Conservation (phyloP, 1,140 invertebrate species). For the Phenacoccus solenopsis region DNA sequence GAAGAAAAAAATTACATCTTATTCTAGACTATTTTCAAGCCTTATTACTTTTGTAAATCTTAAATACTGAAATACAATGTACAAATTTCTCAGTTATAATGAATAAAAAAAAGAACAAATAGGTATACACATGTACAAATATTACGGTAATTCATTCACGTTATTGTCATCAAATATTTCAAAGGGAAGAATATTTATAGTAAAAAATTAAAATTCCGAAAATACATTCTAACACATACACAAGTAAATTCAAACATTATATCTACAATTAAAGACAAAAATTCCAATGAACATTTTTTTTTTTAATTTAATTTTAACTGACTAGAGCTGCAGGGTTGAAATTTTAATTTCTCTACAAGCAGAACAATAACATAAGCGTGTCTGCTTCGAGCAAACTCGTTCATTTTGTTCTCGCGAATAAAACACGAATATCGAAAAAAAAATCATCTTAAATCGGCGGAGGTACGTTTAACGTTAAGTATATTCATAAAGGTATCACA, state of each 20-base stretch:
- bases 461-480: background rate
- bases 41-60: background rate
- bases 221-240: background rate
- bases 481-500: background rate
- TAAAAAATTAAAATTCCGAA: background rate
- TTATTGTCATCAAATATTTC: constrained; percentile 3
- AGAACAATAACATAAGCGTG: too few relatives aligned
- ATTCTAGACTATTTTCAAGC: background rate
- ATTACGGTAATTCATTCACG: background rate
- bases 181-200: background rate
- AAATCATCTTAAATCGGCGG: background rate
- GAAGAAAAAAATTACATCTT: background rate
- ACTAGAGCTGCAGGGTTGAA: background rate
- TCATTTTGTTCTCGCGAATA: background rate
- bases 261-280: too few relatives aligned
- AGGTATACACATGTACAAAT: background rate
- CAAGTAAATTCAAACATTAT: background rate
- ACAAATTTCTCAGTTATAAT: background rate
- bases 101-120: background rate
- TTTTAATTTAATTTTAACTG: background rate
- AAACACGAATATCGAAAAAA: background rate
- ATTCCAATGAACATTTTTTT: too few relatives aligned
- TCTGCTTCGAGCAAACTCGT: background rate
- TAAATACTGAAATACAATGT: background rate
- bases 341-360: background rate